These are phyloP conservation scores for Paratrypauchen microcephalus DNA, from an alignment of 2,797 vertebrate genomes.

Conservation along the genomic window DNA sequence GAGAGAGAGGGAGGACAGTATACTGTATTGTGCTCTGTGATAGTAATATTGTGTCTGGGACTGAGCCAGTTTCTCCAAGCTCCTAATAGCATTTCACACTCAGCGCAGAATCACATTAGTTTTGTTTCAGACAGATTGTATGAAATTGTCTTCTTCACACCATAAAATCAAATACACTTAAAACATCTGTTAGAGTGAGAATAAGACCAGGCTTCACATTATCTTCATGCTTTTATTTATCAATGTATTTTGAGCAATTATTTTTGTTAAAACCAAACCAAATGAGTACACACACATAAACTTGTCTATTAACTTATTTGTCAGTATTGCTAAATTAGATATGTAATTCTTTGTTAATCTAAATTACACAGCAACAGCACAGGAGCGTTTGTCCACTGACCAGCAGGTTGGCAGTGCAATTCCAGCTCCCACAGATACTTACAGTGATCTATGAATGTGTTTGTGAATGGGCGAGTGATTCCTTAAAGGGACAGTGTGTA, in stretches of 20 bases:
- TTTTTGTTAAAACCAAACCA: not conserved
- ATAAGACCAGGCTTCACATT: not conserved
- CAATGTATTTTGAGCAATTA: not conserved
- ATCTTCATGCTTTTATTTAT: not conserved
- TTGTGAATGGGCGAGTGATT: too few relatives aligned
- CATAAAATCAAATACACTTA: constrained; percentile 7
- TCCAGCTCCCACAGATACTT: too few relatives aligned
- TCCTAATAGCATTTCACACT: constrained; percentile 60
- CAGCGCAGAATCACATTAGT: constrained; percentile 55
- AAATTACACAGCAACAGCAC: too few relatives aligned
- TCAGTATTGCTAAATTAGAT: too few relatives aligned
- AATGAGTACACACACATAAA: not conserved
- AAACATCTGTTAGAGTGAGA: constrained; percentile 15
- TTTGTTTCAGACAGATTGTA: constrained; percentile 49
- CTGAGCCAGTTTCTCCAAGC: constrained; percentile 48
- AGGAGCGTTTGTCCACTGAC: too few relatives aligned
- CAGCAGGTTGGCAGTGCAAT: too few relatives aligned
- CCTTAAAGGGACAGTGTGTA: too few relatives aligned
- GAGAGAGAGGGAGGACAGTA: constrained; percentile 13
- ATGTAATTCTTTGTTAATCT: too few relatives aligned
- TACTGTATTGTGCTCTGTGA: constrained; percentile 11
- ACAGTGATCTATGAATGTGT: too few relatives aligned
- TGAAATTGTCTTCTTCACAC: constrained; percentile 42
- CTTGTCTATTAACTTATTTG: too few relatives aligned
- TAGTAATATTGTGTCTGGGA: constrained; percentile 45